Base-by-base conservation (phyloP, 2,888 invertebrate genomes). In the Phania funesta region DNA sequence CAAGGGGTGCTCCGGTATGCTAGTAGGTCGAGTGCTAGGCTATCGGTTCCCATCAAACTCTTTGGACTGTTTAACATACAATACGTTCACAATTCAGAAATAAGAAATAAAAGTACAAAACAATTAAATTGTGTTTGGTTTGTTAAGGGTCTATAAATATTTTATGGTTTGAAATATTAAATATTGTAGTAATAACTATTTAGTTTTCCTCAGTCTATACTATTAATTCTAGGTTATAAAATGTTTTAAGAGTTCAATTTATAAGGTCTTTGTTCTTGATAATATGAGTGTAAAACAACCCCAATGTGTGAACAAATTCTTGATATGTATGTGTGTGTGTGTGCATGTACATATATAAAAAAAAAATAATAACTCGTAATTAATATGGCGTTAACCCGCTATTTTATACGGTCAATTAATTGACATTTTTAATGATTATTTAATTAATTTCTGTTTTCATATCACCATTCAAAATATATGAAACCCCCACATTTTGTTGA, bases 321-420 rank as follows among this genome's bases (percentile, higher is more conserved):
- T 6, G 4, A 7, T 7, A 29, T 29, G 29, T 29, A 7, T 7
- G 7, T 29, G 29, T 29, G 29, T 44, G 5, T 22, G 6, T 13
- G 13, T 13, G 13, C 48, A 48, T 6, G 6, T 20, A 64, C 1
- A 29, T 32, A 9, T 22, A 6, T 35, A 3, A 16, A 32, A 18
- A 38, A 16, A 41, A 16, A 24, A 26, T 29, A 32, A 35, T 64
- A 73, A 62, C 29, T 64, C 52, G 44, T 64, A 41, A 64, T 64
- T 74, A 46, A 54, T 35, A 64, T 64, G 64, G 54, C 74, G 74
- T 35, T 62, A 64, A 75, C 62, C 44, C 44, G 44, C 62, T 65
- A 65, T 65, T 64, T 46, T 65, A 13, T 46, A 20, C 26, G 65
- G 26, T 65, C 38, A 75, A 75, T 75, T 65, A 56, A 65, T 75